Evolutionary conservation across 1,140 invertebrate species (phyloP), one percentile per base, ranked within the genome.

Genomic region (Diprion similis): DNA sequence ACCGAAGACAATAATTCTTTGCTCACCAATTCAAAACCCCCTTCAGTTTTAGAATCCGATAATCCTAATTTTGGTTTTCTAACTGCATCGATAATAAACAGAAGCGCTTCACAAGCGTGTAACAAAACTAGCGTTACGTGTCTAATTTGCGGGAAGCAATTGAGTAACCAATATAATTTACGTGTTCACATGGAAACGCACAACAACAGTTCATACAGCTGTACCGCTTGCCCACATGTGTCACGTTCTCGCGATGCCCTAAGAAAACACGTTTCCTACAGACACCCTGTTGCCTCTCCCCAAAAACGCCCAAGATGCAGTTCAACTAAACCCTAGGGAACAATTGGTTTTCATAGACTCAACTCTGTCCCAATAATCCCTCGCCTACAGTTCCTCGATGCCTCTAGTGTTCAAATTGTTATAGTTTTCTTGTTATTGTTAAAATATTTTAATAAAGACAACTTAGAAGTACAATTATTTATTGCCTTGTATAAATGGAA

Each of bases 141-240:
- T 85, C 91, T 93, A 72, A 91, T 96, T 51, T 96, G 95, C 87
- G 92, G 94, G 78, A 96, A 96, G 85, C 94, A 95, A 73, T 89
- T 96, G 47, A 95, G 94, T 85, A 96, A 96, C 88, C 95, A 96
- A 83, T 97, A 97, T 86, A 97, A 97, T 86, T 87, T 96, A 78
- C 89, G 95, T 66, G 95, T 97, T 75, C 95, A 96, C 82, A 93
- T 96, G 91, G 95, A 96, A 83, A 96, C 95, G 15, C 95, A 96
- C 82, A 94, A 95, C 80, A 95, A 95, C 78, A 92, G 94, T 73
- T 92, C 93, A 71, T 93, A 90, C 84, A 94, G 95, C 19, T 96
- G 95, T 82, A 91, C 93, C 70, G 93, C 94, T 0, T 97, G 95
- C 87, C 92, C 91, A 19, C 95, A 96, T 82, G 95, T 96, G 17